phyloP scores from a whole-genome alignment of 2,113 vertebrate genomes.

The Oryzias javanicus region DNA sequence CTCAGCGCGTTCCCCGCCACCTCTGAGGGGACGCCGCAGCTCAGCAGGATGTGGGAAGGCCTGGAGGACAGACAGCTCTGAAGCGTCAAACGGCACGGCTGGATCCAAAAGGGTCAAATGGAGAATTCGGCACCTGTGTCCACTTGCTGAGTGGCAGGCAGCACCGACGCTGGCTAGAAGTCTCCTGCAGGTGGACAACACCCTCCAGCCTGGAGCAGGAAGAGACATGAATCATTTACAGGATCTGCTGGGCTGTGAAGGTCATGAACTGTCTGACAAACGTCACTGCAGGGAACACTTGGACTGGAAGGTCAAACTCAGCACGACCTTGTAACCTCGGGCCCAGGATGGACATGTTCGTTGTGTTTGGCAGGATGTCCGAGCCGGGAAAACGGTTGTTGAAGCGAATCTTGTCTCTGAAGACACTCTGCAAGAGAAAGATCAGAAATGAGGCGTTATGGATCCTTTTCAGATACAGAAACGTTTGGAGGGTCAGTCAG shows the following conservation, averaged over 20 bases:
- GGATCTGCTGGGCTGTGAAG: constrained; percentile 38
- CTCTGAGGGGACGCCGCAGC: constrained; percentile 78
- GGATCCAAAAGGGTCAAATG: constrained; percentile 11
- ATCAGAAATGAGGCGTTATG: not conserved
- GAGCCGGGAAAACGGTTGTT: constrained; percentile 84
- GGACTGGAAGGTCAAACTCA: constrained; percentile 7
- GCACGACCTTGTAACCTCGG: constrained; percentile 84
- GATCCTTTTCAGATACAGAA: not conserved
- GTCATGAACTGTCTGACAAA: constrained; percentile 45
- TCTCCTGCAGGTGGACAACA: constrained; percentile 81
- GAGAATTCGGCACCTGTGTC: constrained; percentile 76
- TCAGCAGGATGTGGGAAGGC: constrained; percentile 88
- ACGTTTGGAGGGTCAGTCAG: too few species aligned
- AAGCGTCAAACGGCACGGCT: not conserved
- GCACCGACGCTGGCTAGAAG: constrained; percentile 91
- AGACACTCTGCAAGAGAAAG: constrained; percentile 73
- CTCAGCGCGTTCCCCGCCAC: constrained; percentile 87
- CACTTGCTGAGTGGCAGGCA: constrained; percentile 89
- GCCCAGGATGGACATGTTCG: constrained; percentile 89
- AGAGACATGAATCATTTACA: constrained; percentile 60
- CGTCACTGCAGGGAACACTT: constrained; percentile 26
- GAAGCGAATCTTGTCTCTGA: constrained; percentile 82
- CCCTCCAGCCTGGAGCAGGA: constrained; percentile 76
- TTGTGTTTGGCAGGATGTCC: constrained; percentile 88
- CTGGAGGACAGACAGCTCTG: constrained; percentile 58